Evolutionary conservation across 2,797 vertebrate genomes (phyloP).

Genomic region (Avahi laniger): DNA sequence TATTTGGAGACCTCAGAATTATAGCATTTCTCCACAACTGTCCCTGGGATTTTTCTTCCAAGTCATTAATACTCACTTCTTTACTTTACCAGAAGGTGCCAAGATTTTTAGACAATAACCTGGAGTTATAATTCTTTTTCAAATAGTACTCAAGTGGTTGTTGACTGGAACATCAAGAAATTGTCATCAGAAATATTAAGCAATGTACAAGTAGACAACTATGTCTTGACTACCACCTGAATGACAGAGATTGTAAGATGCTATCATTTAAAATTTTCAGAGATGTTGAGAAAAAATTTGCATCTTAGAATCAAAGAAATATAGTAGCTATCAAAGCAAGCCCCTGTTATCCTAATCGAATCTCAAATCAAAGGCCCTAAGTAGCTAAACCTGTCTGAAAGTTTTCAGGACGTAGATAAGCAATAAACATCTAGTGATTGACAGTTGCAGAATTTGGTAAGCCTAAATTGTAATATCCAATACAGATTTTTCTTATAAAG

Average conservation of each 20-base stretch:
- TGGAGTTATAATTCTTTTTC: not conserved
- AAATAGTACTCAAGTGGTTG: not conserved
- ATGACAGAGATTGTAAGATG: not conserved
- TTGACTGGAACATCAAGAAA: slow-evolving; percentile 19
- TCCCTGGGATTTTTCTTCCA: slow-evolving; percentile 34
- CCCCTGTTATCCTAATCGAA: not conserved
- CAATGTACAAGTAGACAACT: not conserved
- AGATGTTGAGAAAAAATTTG: not conserved
- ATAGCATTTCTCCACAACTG: not conserved
- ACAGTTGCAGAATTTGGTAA: not conserved
- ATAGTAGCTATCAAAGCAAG: slow-evolving; percentile 22
- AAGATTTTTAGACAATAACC: slow-evolving; percentile 36
- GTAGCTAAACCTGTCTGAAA: not conserved
- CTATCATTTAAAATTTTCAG: slow-evolving; percentile 2
- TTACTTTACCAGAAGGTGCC: not conserved
- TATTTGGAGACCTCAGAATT: not conserved
- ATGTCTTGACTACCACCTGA: not conserved
- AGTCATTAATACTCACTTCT: not conserved
- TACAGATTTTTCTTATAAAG: slow-evolving; percentile 23
- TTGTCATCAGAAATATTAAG: not conserved
- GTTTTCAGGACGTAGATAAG: not conserved
- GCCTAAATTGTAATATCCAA: not conserved
- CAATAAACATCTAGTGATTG: not conserved
- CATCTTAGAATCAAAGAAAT: slow-evolving; percentile 2
- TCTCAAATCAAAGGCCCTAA: not conserved